These are phyloP conservation scores for Notospermus geniculatus DNA, from an alignment of 1,140 invertebrate species.

Conservation along the genomic window DNA sequence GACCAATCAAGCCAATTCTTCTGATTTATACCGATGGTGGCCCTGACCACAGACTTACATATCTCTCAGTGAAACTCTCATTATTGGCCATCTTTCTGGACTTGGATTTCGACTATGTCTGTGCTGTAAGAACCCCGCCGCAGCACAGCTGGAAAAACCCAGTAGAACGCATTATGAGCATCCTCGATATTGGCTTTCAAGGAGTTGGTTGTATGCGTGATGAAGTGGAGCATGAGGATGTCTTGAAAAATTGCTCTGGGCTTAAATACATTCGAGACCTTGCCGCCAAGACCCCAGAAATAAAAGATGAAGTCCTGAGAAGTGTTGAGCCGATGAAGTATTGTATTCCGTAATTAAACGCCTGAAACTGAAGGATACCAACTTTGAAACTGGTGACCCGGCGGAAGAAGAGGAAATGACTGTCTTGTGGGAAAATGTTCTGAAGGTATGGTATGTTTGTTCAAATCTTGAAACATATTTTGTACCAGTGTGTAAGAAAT, in stretches of 20 bases:
- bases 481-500: background rate
- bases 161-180: constrained; percentile 23
- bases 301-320: constrained; percentile 15
- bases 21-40: constrained; percentile 29
- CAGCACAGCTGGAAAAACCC: constrained; percentile 23
- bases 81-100: constrained; percentile 18
- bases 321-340: constrained; percentile 3
- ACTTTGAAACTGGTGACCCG: constrained; percentile 11
- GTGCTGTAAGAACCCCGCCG: constrained; percentile 21
- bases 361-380: constrained; percentile 8
- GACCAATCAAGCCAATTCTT: constrained; percentile 13
- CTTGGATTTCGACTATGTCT: constrained; percentile 24
- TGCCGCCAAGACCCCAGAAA: background rate
- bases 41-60: constrained; percentile 28
- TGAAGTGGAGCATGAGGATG: constrained; percentile 11
- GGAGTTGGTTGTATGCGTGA: constrained; percentile 11
- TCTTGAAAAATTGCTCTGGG: constrained; percentile 9
- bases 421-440: constrained; percentile 7
- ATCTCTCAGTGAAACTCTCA: constrained; percentile 19
- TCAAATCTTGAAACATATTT: constrained; percentile 3
- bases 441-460: constrained; percentile 2
- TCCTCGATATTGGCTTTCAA: constrained; percentile 26
- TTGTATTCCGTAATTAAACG: constrained; percentile 11
- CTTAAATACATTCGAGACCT: constrained; percentile 5
- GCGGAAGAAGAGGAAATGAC: constrained; percentile 14